These are phyloP conservation scores for Trachythela sp. DNA, from an alignment of 64 coral and sea anemone species.

Conservation along the genomic window DNA sequence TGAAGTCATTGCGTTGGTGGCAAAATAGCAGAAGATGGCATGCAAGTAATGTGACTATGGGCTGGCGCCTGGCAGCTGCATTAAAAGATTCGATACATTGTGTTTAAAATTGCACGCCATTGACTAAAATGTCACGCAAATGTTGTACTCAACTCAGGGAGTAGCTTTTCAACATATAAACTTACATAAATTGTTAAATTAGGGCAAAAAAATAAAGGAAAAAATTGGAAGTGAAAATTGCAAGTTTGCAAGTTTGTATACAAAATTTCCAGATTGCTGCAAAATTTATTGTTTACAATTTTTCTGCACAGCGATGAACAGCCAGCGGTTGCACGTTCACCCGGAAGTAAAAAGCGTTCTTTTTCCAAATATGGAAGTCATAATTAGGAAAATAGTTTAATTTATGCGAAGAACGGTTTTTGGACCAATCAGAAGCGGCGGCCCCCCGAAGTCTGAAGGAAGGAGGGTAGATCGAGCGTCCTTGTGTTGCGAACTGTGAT, in stretches of 20 bases:
- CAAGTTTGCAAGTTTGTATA: not conserved
- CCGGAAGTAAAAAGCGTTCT: slow-evolving; percentile 71
- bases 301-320: not conserved
- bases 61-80: not conserved
- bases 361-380: slow-evolving; percentile 70
- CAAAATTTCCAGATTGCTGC: not conserved
- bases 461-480: slow-evolving; percentile 99
- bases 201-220: not conserved
- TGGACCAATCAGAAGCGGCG: slow-evolving; percentile 77
- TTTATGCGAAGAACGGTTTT: slow-evolving; percentile 14
- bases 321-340: slow-evolving; percentile 75
- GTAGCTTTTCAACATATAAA: not conserved
- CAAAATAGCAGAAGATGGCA: too few relatives aligned
- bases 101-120: not conserved
- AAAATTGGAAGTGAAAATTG: not conserved
- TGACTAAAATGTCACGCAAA: not conserved
- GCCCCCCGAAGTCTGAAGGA: slow-evolving; percentile 74
- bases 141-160: not conserved
- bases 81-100: not conserved
- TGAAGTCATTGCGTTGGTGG: too few relatives aligned
- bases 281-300: slow-evolving; percentile 25
- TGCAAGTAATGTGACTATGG: too few relatives aligned
- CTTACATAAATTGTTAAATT: not conserved
- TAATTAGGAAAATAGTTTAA: not conserved
- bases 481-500: slow-evolving; percentile 69